Evolutionary conservation across 2,113 vertebrate genomes (phyloP), one percentile per base, ranked within the genome.

Genomic region (Turdus rufiventris): DNA sequence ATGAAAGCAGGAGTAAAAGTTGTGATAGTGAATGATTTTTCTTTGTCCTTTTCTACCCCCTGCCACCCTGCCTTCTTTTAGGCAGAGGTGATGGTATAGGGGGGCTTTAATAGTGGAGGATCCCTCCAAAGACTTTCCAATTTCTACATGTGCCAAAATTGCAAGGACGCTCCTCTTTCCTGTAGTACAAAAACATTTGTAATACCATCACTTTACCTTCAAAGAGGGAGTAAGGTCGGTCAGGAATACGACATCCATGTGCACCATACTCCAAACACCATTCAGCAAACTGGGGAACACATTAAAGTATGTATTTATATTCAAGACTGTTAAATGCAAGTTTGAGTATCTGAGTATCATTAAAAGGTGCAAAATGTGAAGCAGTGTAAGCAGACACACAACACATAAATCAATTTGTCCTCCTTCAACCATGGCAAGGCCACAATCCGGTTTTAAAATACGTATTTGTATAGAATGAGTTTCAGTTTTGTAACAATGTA

Each of bases 251-350:
- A 85, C 99, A 99, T 34, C 99, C 99, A 10, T 99, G 99, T 5
- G 98, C 98, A 67, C 99, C 99, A 2, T 99, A 99, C 48, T 98
- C 99, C 88, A 99, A 97, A 97, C 99, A 99, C 99, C 99, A 99
- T 90, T 99, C 99, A 17, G 99, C 99, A 98, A 99, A 99, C 99
- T 99, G 88, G 29, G 51, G 24, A 93, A 80, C 54, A 91, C 21
- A 71, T 61, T 42, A 51, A 74, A 38, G 79, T 33, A 80, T 2
- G 6, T 3, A 8, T 20, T 25, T 48, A 56, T 34, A 38, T 57
- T 85, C 10, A 75, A 68, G 45, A 74, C 36, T 74, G 21, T 8
- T 73, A 89, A 56, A 70, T 38, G 20, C 50, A 65, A 72, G 28
- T 7, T 50, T 54, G 8, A 62, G 31, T 31, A 79, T 5, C 60